Conservation (phyloP, 2,888 invertebrate species). For the Panzeria rudis region DNA sequence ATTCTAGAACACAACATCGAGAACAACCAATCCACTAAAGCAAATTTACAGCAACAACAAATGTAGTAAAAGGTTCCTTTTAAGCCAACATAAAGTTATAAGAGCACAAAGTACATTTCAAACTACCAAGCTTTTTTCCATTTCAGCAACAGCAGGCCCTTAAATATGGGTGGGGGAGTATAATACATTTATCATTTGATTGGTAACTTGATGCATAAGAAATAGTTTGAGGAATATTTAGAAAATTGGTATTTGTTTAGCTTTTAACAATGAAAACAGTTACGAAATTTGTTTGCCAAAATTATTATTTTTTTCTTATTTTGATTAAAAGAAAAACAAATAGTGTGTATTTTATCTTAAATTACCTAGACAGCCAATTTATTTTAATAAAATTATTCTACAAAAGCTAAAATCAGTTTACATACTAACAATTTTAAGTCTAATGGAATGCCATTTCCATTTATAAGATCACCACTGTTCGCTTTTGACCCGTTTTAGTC, state of each 20-base stretch:
- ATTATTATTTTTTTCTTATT: neutral
- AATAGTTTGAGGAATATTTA: neutral
- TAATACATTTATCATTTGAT: constrained; percentile 12
- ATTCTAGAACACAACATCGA: constrained; percentile 59
- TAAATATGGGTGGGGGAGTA: constrained; percentile 9
- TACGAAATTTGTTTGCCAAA: neutral
- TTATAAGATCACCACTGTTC: too few relatives aligned
- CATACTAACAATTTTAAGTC: neutral
- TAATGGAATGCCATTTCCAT: neutral
- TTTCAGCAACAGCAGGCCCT: neutral
- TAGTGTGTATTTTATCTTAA: too few relatives aligned
- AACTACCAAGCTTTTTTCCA: constrained; percentile 45
- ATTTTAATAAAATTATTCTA: neutral
- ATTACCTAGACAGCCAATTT: too few relatives aligned
- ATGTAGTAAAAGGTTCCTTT: constrained; percentile 51
- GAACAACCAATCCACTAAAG: constrained; percentile 19
- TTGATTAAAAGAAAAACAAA: too few relatives aligned
- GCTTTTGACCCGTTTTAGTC: too few relatives aligned
- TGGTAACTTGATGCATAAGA: constrained; percentile 3
- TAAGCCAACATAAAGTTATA: constrained; percentile 59
- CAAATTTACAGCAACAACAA: constrained; percentile 65
- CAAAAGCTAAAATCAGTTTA: neutral
- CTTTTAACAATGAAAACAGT: neutral
- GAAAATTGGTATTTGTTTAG: neutral
- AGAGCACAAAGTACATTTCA: constrained; percentile 38